A percentile compares a stretch with the other conserved stretches of the same genome.
These are phyloP conservation scores for Misgurnus mizolepis DNA, from an alignment of 2,113 vertebrate species.

Conservation along the genomic window DNA sequence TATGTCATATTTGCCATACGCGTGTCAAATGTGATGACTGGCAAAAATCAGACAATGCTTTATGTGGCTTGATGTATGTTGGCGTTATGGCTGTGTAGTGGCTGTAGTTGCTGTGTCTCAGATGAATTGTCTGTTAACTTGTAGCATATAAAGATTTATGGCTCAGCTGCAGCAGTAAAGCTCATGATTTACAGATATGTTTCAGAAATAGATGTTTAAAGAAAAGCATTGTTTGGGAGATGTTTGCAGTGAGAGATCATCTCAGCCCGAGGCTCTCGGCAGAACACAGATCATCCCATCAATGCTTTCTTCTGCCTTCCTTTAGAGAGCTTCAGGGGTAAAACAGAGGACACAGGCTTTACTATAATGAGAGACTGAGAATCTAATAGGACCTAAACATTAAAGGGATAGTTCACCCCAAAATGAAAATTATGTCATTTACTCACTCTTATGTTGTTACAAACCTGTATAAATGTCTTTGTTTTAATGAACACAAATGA, in stretches of 20 bases:
- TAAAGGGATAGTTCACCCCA: no score
- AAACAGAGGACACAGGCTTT: conserved; percentile 8
- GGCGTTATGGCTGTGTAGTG: neutral
- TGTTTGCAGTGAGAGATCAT: conserved; percentile 12
- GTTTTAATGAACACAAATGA: no score
- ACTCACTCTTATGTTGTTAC: no score
- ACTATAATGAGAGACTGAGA: neutral
- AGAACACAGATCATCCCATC: neutral
- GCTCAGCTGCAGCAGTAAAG: conserved; percentile 1
- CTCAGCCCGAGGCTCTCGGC: neutral
- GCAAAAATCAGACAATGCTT: no score
- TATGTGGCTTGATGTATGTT: neutral
- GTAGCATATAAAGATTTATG: neutral
- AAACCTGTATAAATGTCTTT: no score
- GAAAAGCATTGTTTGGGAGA: conserved; percentile 16
- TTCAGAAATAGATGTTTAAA: conserved; percentile 12
- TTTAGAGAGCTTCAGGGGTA: neutral
- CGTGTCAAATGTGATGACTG: neutral
- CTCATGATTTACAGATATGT: conserved; percentile 1
- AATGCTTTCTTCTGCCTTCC: neutral
- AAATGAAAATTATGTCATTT: no score
- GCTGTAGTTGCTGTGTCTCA: neutral
- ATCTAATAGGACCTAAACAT: conserved; percentile 15
- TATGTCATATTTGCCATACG: no score
- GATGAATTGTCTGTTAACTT: neutral